These are phyloP conservation scores for Protodeltote pygarga DNA, from an alignment of 2,888 invertebrate genomes.

Conservation along the genomic window DNA sequence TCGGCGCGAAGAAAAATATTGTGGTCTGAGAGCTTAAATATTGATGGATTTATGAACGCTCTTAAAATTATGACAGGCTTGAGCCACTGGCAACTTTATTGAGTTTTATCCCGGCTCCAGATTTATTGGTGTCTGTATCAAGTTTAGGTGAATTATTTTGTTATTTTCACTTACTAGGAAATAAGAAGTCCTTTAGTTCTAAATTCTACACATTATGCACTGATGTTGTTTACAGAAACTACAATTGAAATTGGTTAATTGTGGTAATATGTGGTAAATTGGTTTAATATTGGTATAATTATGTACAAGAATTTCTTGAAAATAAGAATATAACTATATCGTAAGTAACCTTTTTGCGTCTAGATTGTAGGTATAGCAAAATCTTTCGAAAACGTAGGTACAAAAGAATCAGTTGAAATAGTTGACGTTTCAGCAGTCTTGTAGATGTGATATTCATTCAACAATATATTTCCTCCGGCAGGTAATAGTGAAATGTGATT, in stretches of 20 bases:
- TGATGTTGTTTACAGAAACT: slow-evolving; percentile 14
- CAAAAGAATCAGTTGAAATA: slow-evolving; percentile 5
- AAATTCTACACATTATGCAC: slow-evolving; percentile 12
- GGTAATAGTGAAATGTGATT: slow-evolving; percentile 45
- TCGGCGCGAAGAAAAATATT: slow-evolving; percentile 78
- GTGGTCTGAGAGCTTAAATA: slow-evolving; percentile 81
- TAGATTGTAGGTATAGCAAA: slow-evolving; percentile 1
- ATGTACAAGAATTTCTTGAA: slow-evolving; percentile 16
- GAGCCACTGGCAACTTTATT: slow-evolving; percentile 78
- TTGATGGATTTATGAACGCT: slow-evolving; percentile 85
- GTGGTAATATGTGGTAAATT: slow-evolving; percentile 25
- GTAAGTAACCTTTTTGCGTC: slow-evolving; percentile 4
- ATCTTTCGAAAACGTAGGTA: slow-evolving; percentile 8
- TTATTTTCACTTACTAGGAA: slow-evolving; percentile 61
- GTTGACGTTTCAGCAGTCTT: slow-evolving; percentile 10
- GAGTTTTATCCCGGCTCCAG: slow-evolving; percentile 76
- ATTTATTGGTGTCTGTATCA: slow-evolving; percentile 75
- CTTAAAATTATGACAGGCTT: slow-evolving; percentile 81
- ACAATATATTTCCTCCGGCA: slow-evolving; percentile 26
- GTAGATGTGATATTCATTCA: slow-evolving; percentile 23
- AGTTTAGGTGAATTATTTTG: slow-evolving; percentile 69
- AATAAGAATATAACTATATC: slow-evolving; percentile 16
- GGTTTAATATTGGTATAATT: no score
- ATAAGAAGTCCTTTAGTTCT: slow-evolving; percentile 39
- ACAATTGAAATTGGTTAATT: slow-evolving; percentile 39